Base-by-base conservation (phyloP, 2,797 vertebrate species). In the Malurus splendens region DNA sequence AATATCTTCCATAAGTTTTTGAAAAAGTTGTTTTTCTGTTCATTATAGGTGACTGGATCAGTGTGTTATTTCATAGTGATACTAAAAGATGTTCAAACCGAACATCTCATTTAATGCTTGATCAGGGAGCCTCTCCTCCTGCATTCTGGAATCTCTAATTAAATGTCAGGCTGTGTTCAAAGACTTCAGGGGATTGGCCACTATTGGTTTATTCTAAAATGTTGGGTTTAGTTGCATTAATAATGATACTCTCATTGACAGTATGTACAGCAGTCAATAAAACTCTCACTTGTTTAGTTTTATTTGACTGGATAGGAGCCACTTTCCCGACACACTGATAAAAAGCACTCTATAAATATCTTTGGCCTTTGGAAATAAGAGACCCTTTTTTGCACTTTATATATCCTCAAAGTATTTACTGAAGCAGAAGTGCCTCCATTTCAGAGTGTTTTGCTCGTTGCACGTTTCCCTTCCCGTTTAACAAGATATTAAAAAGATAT, bases 401-500 rank as follows among this genome's bases (percentile, higher is more conserved):
- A 41, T 84, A 84, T 76, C 80, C 85, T 93, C 56, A 4, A 89
- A 93, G 77, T 92, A 90, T 93, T 93, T 93, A 74, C 74, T 86
- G 94, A 90, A 55, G 87, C 85, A 93, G 82, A 93, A 95, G 23
- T 61, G 70, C 56, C 47, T 94, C 85, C 64, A 54, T 90, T 93
- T 87, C 84, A 61, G 77, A 81, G 74, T 60, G 62, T 47, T 87
- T 76, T 81, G 62, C 90, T 89, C 24, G 0, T 67, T 81, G 60
- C 56, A 76, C 6, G 4, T 92, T 92, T 86, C 86, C 54, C 54
- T 89, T 78, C 82, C 73, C 28, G 0, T 93, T 94, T 95, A 92
- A 83, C 64, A 76, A 89, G 93, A 93, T 93, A 86, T 92, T 95
- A 93, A 93, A 90, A 92, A 89, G 82, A 60, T 56, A 56, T 33